These are phyloP conservation scores for Mellivora capensis DNA, from an alignment of 2,113 vertebrate species.

Conservation along the genomic window DNA sequence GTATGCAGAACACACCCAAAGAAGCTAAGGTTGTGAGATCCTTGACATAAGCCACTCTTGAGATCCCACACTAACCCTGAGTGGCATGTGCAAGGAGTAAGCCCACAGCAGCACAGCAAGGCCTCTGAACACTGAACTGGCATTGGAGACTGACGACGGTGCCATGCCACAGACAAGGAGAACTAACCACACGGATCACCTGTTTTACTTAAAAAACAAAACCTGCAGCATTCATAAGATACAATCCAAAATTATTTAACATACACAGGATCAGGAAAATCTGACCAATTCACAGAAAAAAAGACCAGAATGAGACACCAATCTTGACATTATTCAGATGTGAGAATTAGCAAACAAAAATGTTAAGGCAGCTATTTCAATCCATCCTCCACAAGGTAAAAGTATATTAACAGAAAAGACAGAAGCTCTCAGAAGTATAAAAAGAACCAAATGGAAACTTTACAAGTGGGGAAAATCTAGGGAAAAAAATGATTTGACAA, in stretches of 20 bases:
- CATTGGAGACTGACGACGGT: neutral
- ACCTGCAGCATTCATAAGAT: neutral
- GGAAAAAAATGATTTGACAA: neutral
- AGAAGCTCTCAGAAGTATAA: neutral
- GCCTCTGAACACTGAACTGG: neutral
- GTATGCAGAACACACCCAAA: neutral
- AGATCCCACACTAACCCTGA: neutral
- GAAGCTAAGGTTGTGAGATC: neutral
- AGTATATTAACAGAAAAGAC: neutral
- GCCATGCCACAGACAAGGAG: neutral
- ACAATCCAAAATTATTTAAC: neutral
- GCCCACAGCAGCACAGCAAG: neutral
- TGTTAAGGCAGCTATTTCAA: neutral
- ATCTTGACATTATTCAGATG: neutral
- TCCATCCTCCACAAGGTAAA: neutral
- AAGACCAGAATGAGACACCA: neutral
- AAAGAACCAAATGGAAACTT: neutral
- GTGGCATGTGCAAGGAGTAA: accelerated
- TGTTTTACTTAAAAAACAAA: neutral
- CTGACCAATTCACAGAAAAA: neutral
- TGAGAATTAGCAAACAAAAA: neutral
- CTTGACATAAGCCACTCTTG: neutral
- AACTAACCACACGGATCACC: neutral
- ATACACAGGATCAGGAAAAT: neutral
- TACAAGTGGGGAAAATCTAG: neutral